Evolutionary conservation across 2,888 invertebrate species (phyloP), one percentile per base, ranked within the genome.

Genomic region (Heliconius erato): DNA sequence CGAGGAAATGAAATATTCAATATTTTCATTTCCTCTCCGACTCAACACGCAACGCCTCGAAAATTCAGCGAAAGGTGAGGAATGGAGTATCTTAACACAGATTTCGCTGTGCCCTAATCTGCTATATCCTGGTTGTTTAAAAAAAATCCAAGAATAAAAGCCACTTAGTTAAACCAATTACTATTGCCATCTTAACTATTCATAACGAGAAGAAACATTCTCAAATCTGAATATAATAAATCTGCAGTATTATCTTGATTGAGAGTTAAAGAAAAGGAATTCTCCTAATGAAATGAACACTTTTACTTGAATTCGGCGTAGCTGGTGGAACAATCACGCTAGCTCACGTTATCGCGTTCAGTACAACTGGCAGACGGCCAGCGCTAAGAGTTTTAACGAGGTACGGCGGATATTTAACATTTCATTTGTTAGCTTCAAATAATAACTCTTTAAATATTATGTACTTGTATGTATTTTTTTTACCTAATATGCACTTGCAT

Each of bases 291-390:
- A 65, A 77, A n/a, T 63, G 63, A 76, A 63, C 59, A 26, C n/a
- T 63, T 65, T 77, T 74, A 71, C 28, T 54, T 74, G 28, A 26
- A n/a, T 63, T n/a, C 76, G 74, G 59, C 59, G 40, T 79, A 32
- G 67, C 44, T 54, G 65, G 79, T 77, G 72, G 28, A 82, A 67
- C 74, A 80, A 74, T 49, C 68, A 79, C 63, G 65, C 59, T 78
- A 77, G 72, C 79, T 77, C 67, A 74, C 26, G 79, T 54, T 80
- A 49, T 78, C 44, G 72, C 67, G 54, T 44, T 83, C 65, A 78
- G 67, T 69, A 65, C 23, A 63, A 63, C 44, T 79, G 74, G 80
- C 65, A 59, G 59, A 16, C n/a, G 44, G 49, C 78, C 71, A 79
- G 49, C 28, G n/a, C 74, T 74, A 26, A 40, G 6, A 16, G 44